Conservation (phyloP, 2,888 invertebrate species). For the Dynastes tityus region DNA sequence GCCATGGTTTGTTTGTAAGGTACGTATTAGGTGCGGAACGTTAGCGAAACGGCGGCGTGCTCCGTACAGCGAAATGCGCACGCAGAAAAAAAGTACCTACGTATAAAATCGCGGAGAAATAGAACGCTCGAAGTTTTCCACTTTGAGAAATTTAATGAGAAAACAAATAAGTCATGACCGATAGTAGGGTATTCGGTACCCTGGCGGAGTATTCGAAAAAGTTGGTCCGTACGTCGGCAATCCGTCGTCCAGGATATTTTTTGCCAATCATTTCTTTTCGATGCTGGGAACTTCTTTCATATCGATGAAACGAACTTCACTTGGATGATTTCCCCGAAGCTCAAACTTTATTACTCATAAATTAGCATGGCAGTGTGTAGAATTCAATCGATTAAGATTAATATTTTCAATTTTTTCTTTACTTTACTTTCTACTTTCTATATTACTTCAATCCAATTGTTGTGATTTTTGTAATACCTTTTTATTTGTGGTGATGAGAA, state of each 20-base stretch:
- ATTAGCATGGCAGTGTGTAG: too few species aligned
- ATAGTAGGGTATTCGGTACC: not conserved
- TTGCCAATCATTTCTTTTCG: not conserved
- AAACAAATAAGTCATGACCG: slow-evolving; percentile 23
- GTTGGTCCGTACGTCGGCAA: not conserved
- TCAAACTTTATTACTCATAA: not conserved
- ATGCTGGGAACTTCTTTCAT: not conserved
- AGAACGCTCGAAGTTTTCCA: slow-evolving; percentile 6
- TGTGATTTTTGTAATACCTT: too few species aligned
- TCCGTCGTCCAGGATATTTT: too few species aligned
- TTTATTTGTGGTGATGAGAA: too few species aligned
- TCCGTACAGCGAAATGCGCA: not conserved
- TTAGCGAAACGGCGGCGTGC: slow-evolving; percentile 5
- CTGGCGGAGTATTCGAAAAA: too few species aligned
- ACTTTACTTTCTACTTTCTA: too few species aligned
- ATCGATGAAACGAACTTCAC: not conserved
- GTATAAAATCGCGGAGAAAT: not conserved
- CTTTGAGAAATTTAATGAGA: slow-evolving; percentile 28
- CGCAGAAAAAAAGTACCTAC: slow-evolving; percentile 3
- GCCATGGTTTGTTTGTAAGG: slow-evolving; percentile 39
- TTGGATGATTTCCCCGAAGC: not conserved
- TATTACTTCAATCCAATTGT: too few species aligned
- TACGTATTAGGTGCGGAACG: slow-evolving; percentile 31
- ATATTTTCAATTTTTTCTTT: too few species aligned
- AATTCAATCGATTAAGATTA: too few species aligned